Conservation (phyloP, 2,113 vertebrate species). For the Polypterus senegalus region DNA sequence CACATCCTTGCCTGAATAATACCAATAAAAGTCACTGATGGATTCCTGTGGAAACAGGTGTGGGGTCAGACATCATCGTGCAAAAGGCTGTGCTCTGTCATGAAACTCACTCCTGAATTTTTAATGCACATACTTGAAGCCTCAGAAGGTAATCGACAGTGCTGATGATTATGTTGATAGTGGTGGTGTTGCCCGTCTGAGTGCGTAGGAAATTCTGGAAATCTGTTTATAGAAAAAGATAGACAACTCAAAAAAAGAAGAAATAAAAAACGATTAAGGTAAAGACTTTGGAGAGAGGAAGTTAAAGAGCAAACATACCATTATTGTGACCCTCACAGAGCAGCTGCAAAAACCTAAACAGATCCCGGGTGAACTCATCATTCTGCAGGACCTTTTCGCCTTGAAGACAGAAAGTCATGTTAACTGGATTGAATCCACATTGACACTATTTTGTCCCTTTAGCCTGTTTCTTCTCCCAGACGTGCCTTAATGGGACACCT, state of each 20-base stretch:
- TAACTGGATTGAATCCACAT: too few relatives aligned
- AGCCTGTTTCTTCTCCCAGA: too few relatives aligned
- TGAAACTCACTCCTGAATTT: too few relatives aligned
- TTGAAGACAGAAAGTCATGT: conserved; percentile 42
- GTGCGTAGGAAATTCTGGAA: conserved; percentile 95
- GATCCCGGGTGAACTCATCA: conserved; percentile 90
- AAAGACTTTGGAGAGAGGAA: too few relatives aligned
- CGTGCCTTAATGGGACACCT: too few relatives aligned
- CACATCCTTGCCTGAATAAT: conserved; percentile 90
- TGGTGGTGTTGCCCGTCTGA: conserved; percentile 94
- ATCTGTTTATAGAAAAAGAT: conserved; percentile 45
- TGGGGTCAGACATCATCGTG: too few relatives aligned
- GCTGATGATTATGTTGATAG: conserved; percentile 93
- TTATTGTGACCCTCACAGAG: conserved; percentile 97
- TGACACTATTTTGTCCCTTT: too few relatives aligned
- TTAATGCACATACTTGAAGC: conserved; percentile 64
- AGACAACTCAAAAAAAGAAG: not conserved
- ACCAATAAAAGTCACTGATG: conserved; percentile 98
- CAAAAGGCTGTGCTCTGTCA: too few relatives aligned
- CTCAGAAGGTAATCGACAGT: conserved; percentile 91
- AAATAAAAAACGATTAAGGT: too few relatives aligned
- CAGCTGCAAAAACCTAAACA: conserved; percentile 93
- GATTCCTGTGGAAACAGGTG: conserved; percentile 64
- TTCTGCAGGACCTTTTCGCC: conserved; percentile 96
- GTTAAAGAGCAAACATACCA: conserved; percentile 49